phyloP scores from a whole-genome alignment of 2,113 vertebrate genomes.

The zebrafish (Danio rerio) region GRCz12tu NC_133185.1:10365001-10365500 shows the following conservation, averaged over 20 bases:
- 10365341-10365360: not conserved
- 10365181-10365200: conserved; percentile 51
- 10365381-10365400: not conserved
- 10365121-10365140: conserved; percentile 24
- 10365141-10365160: conserved; percentile 36
- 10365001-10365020: too few relatives aligned
- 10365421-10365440: not conserved
- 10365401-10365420: not conserved
- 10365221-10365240: conserved; percentile 54
- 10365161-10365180: conserved; percentile 44
- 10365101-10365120: conserved; percentile 1
- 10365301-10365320: conserved; percentile 45
- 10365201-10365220: conserved; percentile 50
- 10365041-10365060: too few relatives aligned
- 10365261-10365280: conserved; percentile 68
- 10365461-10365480: not conserved
- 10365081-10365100: not conserved
- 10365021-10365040: too few relatives aligned
- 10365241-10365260: conserved; percentile 74
- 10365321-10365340: not conserved
- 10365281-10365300: conserved; percentile 67
- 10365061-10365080: too few relatives aligned
- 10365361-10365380: not conserved
- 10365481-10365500: not conserved
- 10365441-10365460: not conserved